phyloP scores from a whole-genome alignment of 1,140 invertebrate species.

The Brachionus manjavacas region DNA sequence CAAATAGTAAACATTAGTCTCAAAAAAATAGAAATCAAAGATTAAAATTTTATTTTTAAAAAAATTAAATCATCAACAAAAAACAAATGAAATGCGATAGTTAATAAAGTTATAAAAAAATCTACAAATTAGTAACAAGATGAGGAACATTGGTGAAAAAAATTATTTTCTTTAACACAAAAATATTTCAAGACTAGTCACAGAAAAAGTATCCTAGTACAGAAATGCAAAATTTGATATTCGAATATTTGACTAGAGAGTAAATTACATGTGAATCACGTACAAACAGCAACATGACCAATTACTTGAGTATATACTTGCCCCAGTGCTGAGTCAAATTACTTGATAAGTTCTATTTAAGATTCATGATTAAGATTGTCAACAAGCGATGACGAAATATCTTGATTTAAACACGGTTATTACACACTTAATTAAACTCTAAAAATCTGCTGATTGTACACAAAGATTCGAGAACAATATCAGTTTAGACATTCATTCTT shows the following conservation, averaged over 20 bases:
- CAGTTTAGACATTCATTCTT: too few species aligned
- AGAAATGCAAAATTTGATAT: not conserved
- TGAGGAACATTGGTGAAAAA: too few species aligned
- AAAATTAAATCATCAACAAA: too few species aligned
- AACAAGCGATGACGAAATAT: not conserved
- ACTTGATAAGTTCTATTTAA: constrained; percentile 4
- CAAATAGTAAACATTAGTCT: too few species aligned
- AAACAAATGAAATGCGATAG: too few species aligned
- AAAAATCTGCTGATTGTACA: not conserved
- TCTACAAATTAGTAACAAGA: too few species aligned
- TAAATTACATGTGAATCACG: not conserved
- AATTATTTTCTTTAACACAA: too few species aligned
- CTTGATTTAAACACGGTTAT: not conserved
- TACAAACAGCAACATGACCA: not conserved
- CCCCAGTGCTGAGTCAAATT: not conserved
- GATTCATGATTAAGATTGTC: constrained; percentile 14
- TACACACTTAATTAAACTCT: not conserved
- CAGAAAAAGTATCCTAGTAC: not conserved
- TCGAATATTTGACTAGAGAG: not conserved
- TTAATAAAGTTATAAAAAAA: too few species aligned
- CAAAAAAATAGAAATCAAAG: too few species aligned
- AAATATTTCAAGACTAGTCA: not conserved
- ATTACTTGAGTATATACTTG: not conserved
- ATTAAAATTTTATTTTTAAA: too few species aligned
- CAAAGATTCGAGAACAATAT: not conserved